Conservation (phyloP, 2,797 vertebrate genomes). For the Jordanella pulchra region DNA sequence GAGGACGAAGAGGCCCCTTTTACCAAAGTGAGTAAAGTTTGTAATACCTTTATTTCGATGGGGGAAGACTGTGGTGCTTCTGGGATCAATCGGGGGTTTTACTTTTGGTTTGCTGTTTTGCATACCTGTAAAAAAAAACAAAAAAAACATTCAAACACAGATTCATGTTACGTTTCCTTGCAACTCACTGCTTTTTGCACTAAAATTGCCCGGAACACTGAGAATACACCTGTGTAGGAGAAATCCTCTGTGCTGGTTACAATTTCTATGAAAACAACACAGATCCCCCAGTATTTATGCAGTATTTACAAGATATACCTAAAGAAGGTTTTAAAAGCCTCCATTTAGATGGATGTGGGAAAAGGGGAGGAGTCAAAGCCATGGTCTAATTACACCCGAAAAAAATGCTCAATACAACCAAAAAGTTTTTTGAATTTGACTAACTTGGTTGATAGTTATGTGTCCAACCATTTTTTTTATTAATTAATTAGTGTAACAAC, state of each 20-base stretch:
- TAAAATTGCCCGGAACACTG: not conserved
- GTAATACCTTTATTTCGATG: conserved; percentile 88
- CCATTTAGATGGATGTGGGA: not conserved
- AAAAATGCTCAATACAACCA: no score
- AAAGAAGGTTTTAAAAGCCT: not conserved
- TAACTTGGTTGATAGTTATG: no score
- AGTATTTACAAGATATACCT: no score
- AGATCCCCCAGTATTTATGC: no score
- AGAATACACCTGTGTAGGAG: not conserved
- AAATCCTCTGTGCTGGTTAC: not conserved
- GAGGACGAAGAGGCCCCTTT: not conserved
- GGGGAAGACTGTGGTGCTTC: conserved; percentile 88
- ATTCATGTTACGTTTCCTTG: conserved; percentile 2
- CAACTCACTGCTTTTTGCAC: not conserved
- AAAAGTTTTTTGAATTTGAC: no score
- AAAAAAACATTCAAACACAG: conserved; percentile 21
- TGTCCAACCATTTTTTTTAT: no score
- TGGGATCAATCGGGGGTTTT: conserved; percentile 79
- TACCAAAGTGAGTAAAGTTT: conserved; percentile 5
- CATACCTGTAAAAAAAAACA: conserved; percentile 78
- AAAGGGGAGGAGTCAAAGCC: not conserved
- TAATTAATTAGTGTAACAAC: no score
- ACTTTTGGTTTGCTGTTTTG: conserved; percentile 67
- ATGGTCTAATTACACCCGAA: not conserved
- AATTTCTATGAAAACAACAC: not conserved